phyloP scores from a whole-genome alignment of 2,888 invertebrate species.

The Choristoneura rosaceana region DNA sequence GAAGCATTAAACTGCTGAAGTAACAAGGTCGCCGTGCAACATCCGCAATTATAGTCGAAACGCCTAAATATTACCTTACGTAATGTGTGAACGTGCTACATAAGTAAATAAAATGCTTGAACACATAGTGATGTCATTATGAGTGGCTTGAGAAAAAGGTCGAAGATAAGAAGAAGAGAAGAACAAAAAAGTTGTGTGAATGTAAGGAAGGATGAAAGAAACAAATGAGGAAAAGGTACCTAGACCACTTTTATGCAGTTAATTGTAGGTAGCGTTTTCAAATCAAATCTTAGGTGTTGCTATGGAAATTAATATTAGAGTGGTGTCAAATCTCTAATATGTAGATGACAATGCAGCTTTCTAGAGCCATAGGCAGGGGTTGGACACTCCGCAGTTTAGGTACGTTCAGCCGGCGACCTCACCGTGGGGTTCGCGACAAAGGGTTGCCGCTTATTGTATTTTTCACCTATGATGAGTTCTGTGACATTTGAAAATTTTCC shows the following conservation, averaged over 20 bases:
- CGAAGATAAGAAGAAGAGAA: slow-evolving; percentile 23
- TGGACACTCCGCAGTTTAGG: too few relatives aligned
- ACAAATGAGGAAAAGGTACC: background rate
- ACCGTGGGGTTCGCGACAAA: too few relatives aligned
- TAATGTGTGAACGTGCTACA: slow-evolving; percentile 33
- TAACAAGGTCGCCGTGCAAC: slow-evolving; percentile 38
- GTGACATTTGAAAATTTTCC: too few relatives aligned
- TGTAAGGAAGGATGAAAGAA: background rate
- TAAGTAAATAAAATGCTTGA: slow-evolving; percentile 35
- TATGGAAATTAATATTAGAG: too few relatives aligned
- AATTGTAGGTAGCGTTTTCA: too few relatives aligned
- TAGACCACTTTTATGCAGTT: too few relatives aligned
- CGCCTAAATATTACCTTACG: slow-evolving; percentile 18
- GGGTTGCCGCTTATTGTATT: too few relatives aligned
- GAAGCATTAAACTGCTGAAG: slow-evolving; percentile 25
- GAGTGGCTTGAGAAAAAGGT: slow-evolving; percentile 20
- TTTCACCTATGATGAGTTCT: too few relatives aligned
- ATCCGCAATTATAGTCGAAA: slow-evolving; percentile 37
- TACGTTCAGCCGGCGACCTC: too few relatives aligned
- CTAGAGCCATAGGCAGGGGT: too few relatives aligned
- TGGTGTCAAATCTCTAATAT: background rate
- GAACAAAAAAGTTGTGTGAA: background rate
- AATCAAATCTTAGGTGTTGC: background rate
- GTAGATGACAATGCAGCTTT: background rate
- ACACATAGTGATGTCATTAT: slow-evolving; percentile 35